phyloP scores from a whole-genome alignment of 1,140 invertebrate species.

The Nasonia vitripennis region DNA sequence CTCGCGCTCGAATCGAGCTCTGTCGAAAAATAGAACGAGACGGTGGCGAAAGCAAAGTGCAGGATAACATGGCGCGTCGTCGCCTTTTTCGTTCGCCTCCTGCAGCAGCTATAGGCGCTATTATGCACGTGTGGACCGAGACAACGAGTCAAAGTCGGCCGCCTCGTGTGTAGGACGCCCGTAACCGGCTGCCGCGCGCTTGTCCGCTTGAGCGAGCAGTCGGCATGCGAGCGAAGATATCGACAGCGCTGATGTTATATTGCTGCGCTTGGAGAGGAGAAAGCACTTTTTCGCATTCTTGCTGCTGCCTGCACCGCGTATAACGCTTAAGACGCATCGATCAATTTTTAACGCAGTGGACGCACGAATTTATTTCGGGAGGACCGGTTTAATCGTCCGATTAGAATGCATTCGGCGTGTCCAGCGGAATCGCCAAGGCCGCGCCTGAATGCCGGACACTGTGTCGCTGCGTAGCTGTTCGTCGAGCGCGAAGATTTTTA shows the following conservation, averaged over 20 bases:
- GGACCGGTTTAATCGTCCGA: not conserved
- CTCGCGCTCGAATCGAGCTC: no score
- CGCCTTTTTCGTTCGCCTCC: slow-evolving; percentile 21
- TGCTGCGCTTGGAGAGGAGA: no score
- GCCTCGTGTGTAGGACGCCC: slow-evolving; percentile 1
- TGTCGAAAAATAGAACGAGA: no score
- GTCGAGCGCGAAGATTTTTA: no score
- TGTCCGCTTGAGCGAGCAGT: not conserved
- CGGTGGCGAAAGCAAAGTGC: no score
- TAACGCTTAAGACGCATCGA: no score
- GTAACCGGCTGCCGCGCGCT: slow-evolving; percentile 10
- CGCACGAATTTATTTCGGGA: not conserved
- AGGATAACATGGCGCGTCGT: slow-evolving; percentile 28
- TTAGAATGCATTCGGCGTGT: not conserved
- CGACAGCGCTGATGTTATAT: not conserved
- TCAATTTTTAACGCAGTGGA: no score
- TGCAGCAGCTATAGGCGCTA: not conserved
- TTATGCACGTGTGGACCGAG: not conserved
- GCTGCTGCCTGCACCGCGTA: no score
- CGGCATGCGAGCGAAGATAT: not conserved
- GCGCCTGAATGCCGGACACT: no score
- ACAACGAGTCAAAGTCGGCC: not conserved
- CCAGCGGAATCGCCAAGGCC: not conserved
- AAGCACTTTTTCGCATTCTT: no score
- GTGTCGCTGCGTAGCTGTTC: no score